Base-by-base conservation (phyloP, 2,888 invertebrate genomes). In the Anthoptus insignis region DNA sequence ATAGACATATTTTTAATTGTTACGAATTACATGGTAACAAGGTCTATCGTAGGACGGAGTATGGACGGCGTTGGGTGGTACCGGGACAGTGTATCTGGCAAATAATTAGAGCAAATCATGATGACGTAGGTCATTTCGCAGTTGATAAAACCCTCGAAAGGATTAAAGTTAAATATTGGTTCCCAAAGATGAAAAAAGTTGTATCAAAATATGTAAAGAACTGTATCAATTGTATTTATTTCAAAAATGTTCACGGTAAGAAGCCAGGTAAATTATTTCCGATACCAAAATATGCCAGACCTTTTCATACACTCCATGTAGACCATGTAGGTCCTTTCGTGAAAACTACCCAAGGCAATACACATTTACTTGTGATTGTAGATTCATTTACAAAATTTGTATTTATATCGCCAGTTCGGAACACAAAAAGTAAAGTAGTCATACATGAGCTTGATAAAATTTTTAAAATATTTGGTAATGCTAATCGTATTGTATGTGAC, bases 371-470 rank as follows among this genome's bases (percentile, higher is more conserved):
- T 6, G 78, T 81, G 0, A 56, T 67, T 0, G 77, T 81, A 13
- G 81, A 81, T 61, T 76, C 71, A 2, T 82, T 81, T 64, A 82
- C 80, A 9, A 82, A 81, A 67, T 83, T 79, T 72, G 67, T 76
- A 5, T 79, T 79, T 60, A 64, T 49, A 13, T 22, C 49, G 6
- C 22, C 49, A 6, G 49, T 49, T 22, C 49, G 49, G 13, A 49
- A 49, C 79, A 72, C 66, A 3, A 52, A 68, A 5, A 63, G 21
- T 49, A 32, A 16, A 14, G 16, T 39, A 9, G 59, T 57, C 1
- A 58, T 68, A n/a, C 29, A 52, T 7, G 57, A 47, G 14, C 13
- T 68, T 0, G 42, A 53, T 37, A 22, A 57, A 6, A 49, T 59
- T 49, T 66, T 68, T 27, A 32, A 45, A 9, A 50, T 45, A 6